These are phyloP conservation scores for Synanceia verrucosa DNA, from an alignment of 2,797 vertebrate species.

Conservation along the genomic window DNA sequence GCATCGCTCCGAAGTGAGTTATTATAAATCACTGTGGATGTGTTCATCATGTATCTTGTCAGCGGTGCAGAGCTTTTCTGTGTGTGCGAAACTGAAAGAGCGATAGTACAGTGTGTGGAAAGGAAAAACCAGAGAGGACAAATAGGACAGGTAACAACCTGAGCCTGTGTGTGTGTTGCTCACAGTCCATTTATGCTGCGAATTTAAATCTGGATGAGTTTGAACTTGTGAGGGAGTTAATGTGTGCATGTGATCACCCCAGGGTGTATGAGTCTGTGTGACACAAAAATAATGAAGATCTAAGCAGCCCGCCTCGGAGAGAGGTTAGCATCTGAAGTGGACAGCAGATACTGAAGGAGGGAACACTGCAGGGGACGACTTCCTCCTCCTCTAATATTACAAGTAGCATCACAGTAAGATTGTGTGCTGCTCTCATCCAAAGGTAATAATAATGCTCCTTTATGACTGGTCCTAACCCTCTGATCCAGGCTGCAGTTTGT, in stretches of 20 bases:
- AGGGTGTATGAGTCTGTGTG: constrained; percentile 39
- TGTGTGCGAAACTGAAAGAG: constrained; percentile 4
- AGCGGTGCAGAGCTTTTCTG: constrained; percentile 19
- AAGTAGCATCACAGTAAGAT: constrained; percentile 9
- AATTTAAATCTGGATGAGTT: not conserved
- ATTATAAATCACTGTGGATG: constrained; percentile 82
- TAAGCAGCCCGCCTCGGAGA: constrained; percentile 2
- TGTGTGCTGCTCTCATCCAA: not conserved
- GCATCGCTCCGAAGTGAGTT: constrained; percentile 70
- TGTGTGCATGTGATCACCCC: constrained; percentile 3
- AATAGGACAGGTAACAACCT: constrained; percentile 48
- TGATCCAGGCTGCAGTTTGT: not conserved
- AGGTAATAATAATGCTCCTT: constrained; percentile 20
- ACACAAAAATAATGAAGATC: constrained; percentile 50
- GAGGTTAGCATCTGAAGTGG: constrained; percentile 42
- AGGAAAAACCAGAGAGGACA: constrained; percentile 48
- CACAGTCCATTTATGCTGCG: not conserved
- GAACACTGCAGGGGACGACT: constrained; percentile 10
- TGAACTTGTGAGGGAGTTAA: not conserved
- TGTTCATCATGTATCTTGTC: constrained; percentile 81
- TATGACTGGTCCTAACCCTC: not conserved
- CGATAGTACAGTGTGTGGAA: constrained; percentile 21
- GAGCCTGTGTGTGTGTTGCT: constrained; percentile 7
- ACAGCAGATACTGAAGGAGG: constrained; percentile 25
- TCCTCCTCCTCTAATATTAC: constrained; percentile 21